These are phyloP conservation scores for Otus sunia DNA, from an alignment of 2,113 vertebrate species.

Conservation along the genomic window DNA sequence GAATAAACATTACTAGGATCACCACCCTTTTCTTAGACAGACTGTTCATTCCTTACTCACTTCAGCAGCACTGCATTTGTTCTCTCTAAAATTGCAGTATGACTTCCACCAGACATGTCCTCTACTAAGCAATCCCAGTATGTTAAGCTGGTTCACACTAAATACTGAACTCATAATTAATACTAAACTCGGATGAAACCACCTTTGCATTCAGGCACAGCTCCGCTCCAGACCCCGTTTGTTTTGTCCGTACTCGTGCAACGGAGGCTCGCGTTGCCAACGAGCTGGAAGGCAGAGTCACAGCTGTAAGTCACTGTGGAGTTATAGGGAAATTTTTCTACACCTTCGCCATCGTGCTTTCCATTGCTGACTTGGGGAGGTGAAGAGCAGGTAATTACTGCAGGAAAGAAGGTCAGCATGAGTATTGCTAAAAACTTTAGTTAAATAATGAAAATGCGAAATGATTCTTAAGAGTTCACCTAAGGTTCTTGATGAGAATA, in stretches of 20 bases:
- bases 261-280: background rate
- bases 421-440: background rate
- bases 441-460: background rate
- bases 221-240: slow-evolving; percentile 30
- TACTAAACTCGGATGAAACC: accelerated
- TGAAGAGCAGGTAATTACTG: slow-evolving; percentile 41
- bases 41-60: accelerated
- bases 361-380: slow-evolving; percentile 61
- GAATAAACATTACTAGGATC: accelerated
- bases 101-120: accelerated
- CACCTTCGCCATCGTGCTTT: background rate
- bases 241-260: slow-evolving; percentile 20
- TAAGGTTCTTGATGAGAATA: background rate
- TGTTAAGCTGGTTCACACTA: background rate
- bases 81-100: accelerated
- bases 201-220: slow-evolving; percentile 53
- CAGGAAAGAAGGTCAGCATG: background rate
- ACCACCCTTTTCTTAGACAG: accelerated
- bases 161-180: accelerated
- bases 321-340: background rate
- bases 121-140: accelerated
- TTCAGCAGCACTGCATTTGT: background rate
- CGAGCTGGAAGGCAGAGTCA: background rate
- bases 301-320: slow-evolving; percentile 65
- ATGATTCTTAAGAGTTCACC: background rate